Evolutionary conservation across 2,888 invertebrate species (phyloP).

Genomic region (Phyto melanocephala): DNA sequence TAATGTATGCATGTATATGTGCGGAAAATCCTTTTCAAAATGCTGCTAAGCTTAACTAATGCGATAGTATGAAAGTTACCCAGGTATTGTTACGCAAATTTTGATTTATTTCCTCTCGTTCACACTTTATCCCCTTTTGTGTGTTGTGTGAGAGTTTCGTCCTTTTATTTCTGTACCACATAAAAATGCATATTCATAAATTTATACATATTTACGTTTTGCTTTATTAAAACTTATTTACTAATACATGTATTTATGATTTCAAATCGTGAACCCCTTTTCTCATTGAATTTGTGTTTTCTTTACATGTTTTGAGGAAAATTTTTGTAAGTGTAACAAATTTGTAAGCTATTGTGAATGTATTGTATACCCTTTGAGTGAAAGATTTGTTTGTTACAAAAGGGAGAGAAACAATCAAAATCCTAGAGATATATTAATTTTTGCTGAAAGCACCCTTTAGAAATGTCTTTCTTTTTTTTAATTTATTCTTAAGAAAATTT

Average conservation of each 20-base stretch:
- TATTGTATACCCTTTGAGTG: conserved; percentile 50
- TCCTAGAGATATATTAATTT: not conserved
- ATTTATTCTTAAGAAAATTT: not conserved
- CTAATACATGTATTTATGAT: conserved; percentile 18
- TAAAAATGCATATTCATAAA: conserved; percentile 43
- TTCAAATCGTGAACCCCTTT: conserved; percentile 30
- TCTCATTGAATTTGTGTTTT: not conserved
- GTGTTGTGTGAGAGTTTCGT: not conserved
- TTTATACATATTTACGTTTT: conserved; percentile 11
- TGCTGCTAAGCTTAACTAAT: conserved; percentile 33
- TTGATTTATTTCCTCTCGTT: not conserved
- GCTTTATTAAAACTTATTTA: conserved; percentile 29
- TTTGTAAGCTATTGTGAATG: conserved; percentile 48
- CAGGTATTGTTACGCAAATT: conserved; percentile 52
- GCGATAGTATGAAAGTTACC: not conserved
- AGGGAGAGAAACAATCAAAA: not conserved
- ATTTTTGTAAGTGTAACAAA: conserved; percentile 49
- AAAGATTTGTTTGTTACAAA: conserved; percentile 8
- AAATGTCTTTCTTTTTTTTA: conserved; percentile 21
- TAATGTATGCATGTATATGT: not conserved
- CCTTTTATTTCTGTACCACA: conserved; percentile 1
- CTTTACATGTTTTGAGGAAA: not conserved
- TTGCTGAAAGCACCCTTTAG: conserved; percentile 23
- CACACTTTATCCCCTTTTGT: not conserved
- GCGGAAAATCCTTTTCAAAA: conserved; percentile 21